phyloP scores from a whole-genome alignment of 2,888 invertebrate genomes.

The Diachrysia chrysitis region DNA sequence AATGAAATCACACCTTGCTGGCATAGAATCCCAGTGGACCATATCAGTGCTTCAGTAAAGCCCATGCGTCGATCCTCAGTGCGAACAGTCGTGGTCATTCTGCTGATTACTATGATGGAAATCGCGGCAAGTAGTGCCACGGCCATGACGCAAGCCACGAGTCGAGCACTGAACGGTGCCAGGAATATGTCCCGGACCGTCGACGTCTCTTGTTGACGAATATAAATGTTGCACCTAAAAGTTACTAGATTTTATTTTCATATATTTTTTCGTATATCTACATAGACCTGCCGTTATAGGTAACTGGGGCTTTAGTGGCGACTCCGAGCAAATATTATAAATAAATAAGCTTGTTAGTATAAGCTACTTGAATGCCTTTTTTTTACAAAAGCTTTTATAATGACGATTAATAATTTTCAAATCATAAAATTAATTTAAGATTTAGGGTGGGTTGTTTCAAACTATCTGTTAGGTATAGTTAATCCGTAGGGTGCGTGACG shows the following conservation, averaged over 20 bases:
- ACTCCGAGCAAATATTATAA: no score
- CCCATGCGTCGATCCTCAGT: conserved; percentile 72
- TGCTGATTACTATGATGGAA: conserved; percentile 85
- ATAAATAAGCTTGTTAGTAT: no score
- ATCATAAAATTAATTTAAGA: no score
- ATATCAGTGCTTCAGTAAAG: conserved; percentile 89
- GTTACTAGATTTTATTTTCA: not conserved
- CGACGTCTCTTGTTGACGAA: conserved; percentile 90
- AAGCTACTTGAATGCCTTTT: no score
- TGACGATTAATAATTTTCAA: no score
- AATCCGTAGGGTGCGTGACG: no score
- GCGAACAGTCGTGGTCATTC: conserved; percentile 78
- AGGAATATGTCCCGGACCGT: conserved; percentile 90
- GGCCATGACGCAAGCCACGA: conserved; percentile 87
- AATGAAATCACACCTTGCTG: conserved; percentile 88
- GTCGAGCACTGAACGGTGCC: conserved; percentile 89
- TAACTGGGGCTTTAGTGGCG: no score
- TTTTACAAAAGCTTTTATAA: no score
- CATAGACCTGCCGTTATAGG: no score
- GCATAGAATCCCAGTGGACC: conserved; percentile 90
- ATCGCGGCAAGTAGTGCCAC: conserved; percentile 86
- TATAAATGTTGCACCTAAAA: conserved; percentile 90
- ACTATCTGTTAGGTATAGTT: no score
- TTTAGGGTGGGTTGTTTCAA: no score
- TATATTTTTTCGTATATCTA: no score